These are phyloP conservation scores for Leptarthrus brevirostris DNA, from an alignment of 2,888 invertebrate genomes.

Conservation along the genomic window DNA sequence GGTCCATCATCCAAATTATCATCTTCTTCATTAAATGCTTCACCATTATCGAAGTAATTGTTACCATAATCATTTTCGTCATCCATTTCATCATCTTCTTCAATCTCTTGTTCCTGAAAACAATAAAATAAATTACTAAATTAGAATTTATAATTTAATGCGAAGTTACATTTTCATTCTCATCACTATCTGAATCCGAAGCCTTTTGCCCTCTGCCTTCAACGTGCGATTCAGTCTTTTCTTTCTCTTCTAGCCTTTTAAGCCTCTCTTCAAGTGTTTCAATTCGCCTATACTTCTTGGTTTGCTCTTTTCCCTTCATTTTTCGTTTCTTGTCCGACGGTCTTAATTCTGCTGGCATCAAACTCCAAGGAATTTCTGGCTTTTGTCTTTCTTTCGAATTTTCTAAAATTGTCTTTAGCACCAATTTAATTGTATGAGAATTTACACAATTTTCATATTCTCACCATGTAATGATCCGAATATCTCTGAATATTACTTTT, in stretches of 20 bases:
- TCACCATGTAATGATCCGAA: conserved; percentile 59
- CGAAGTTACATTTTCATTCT: conserved; percentile 56
- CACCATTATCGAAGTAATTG: conserved; percentile 90
- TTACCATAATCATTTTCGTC: conserved; percentile 90
- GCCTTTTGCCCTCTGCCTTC: conserved; percentile 74
- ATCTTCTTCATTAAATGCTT: conserved; percentile 87
- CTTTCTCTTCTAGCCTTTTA: conserved; percentile 77
- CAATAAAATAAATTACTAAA: background rate
- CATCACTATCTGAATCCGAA: conserved; percentile 70
- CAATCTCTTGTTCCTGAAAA: conserved; percentile 55
- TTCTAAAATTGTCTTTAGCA: conserved; percentile 55
- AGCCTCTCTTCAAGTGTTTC: conserved; percentile 67
- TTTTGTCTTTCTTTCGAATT: conserved; percentile 60
- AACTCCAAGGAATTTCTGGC: conserved; percentile 68
- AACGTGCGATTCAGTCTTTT: conserved; percentile 68
- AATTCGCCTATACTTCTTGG: conserved; percentile 58
- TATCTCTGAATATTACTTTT: conserved; percentile 56
- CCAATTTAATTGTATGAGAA: background rate
- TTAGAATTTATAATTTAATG: background rate
- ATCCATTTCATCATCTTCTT: conserved; percentile 83
- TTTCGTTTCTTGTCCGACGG: conserved; percentile 67
- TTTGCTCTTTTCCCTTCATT: conserved; percentile 43
- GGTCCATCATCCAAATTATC: conserved; percentile 88
- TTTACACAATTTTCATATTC: conserved; percentile 17
- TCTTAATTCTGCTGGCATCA: conserved; percentile 74